Conservation (phyloP, 2,797 vertebrate species). For the Sylvilagus floridanus region DNA sequence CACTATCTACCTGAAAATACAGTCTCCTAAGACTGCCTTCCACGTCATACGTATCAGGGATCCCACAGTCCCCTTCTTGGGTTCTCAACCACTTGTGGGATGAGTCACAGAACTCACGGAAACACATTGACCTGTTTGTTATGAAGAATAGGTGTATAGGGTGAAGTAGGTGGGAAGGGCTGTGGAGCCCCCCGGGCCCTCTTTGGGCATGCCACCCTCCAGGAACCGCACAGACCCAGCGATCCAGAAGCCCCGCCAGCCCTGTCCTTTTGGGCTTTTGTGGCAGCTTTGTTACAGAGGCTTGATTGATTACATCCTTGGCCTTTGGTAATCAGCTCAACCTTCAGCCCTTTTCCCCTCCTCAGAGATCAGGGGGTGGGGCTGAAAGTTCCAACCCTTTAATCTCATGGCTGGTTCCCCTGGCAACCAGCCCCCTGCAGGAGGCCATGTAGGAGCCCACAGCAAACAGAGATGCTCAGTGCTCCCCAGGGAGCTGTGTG, state of each 20-base stretch:
- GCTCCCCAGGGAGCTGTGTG: neutral
- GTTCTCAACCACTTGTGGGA: neutral
- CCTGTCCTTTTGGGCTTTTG: neutral
- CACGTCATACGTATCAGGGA: too few species aligned
- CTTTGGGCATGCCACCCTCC: neutral
- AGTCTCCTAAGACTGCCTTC: too few species aligned
- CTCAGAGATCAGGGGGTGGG: neutral
- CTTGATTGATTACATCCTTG: neutral
- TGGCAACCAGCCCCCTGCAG: neutral
- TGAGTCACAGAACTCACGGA: neutral
- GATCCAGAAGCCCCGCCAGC: too few species aligned
- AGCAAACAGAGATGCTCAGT: neutral
- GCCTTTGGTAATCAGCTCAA: neutral
- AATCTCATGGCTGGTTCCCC: neutral
- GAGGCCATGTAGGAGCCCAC: neutral
- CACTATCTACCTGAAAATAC: neutral
- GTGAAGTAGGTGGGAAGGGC: neutral
- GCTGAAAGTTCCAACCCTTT: neutral
- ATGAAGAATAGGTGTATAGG: neutral
- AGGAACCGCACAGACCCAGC: accelerated
- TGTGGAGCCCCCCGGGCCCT: neutral
- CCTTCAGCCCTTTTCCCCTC: neutral
- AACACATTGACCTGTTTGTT: neutral
- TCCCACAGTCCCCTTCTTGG: neutral
- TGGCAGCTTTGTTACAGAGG: neutral